Evolutionary conservation across 2,113 vertebrate species (phyloP).

Genomic region (Morone saxatilis): DNA sequence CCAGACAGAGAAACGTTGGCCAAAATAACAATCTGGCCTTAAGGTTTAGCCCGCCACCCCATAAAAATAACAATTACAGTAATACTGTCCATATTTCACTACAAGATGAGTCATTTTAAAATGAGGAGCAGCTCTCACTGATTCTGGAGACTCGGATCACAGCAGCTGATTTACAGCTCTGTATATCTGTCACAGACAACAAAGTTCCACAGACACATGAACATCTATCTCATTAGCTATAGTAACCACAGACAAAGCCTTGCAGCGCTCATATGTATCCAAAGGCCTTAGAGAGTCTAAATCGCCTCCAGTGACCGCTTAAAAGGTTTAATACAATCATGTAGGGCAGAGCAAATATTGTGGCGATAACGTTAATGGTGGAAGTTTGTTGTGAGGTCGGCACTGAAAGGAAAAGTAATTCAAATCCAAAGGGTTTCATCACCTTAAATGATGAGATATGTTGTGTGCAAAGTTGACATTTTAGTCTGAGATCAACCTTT

Average conservation of each 20-base stretch:
- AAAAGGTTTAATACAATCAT: neutral
- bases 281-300: conserved; percentile 12
- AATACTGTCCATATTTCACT: neutral
- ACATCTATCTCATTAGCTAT: neutral
- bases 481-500: neutral
- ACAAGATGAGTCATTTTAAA: neutral
- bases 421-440: neutral
- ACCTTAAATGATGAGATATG: no score
- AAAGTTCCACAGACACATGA: neutral
- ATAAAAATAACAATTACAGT: conserved; percentile 54
- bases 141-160: neutral
- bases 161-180: neutral
- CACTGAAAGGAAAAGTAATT: neutral
- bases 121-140: neutral
- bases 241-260: neutral
- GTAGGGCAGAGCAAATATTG: neutral
- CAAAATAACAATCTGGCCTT: conserved; percentile 45
- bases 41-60: neutral
- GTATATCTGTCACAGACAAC: neutral
- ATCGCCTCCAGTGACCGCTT: neutral
- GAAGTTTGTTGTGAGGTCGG: neutral
- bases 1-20: conserved; percentile 1
- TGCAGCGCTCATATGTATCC: neutral
- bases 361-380: neutral
- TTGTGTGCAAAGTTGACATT: neutral